Conservation (phyloP, 2,113 vertebrate genomes). For the Solea solea region DNA sequence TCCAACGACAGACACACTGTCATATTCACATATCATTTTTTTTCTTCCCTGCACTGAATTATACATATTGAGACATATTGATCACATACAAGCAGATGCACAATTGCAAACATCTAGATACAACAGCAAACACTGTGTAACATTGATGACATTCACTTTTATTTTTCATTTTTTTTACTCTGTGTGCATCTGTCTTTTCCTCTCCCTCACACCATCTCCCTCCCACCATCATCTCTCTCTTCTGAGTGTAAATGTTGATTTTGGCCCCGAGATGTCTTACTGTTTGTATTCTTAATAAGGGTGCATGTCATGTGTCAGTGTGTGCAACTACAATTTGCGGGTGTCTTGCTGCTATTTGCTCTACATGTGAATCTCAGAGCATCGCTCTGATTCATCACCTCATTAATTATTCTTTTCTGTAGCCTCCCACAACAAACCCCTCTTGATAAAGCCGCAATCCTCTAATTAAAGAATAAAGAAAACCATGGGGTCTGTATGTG, state of each 20-base stretch:
- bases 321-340: neutral
- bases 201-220: neutral
- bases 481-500: neutral
- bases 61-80: constrained; percentile 14
- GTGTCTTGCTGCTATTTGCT: constrained; percentile 49
- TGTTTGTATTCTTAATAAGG: constrained; percentile 41
- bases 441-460: constrained; percentile 17
- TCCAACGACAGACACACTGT: neutral
- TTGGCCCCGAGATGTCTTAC: constrained; percentile 29
- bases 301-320: neutral
- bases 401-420: constrained; percentile 46
- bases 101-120: neutral
- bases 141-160: neutral
- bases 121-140: neutral
- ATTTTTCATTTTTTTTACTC: neutral
- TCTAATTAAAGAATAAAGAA: constrained; percentile 34
- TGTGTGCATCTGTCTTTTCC: neutral
- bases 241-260: constrained; percentile 17
- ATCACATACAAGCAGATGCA: neutral
- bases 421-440: constrained; percentile 26
- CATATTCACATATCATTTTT: constrained; percentile 32
- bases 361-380: constrained; percentile 38
- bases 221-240: neutral
- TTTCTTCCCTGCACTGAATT: neutral
- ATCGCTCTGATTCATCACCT: constrained; percentile 41